Evolutionary conservation across 2,113 vertebrate species (phyloP), one percentile per base, ranked within the genome.

Genomic region (Globicephala melas): DNA sequence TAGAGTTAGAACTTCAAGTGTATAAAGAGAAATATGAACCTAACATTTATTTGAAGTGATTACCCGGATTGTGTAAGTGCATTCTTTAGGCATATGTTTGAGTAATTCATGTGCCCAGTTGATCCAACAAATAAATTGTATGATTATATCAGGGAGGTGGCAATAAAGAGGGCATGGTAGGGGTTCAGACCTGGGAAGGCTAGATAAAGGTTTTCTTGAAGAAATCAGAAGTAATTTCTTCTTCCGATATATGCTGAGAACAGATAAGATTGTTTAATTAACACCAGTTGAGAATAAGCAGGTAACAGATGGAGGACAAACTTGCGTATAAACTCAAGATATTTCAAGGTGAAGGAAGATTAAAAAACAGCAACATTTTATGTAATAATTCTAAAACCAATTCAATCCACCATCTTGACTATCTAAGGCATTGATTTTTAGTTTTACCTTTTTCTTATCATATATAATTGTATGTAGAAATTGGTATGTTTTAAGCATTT

Each of bases 231-330:
- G 31, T 88, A 41, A n/a, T 88, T 92, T 70, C n/a, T 82, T 91
- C 63, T 89, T 95, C 55, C 68, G 28, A 55, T 81, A n/a, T 5
- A n/a, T 18, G 8, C 76, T 85, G 44, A 87, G 38, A 93, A 89
- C 28, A 91, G 60, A 93, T 80, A 95, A 93, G 77, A 6, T 81
- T 93, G 50, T 68, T 85, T 94, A 95, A 96, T 92, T 97, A 97
- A 95, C 38, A 90, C 68, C 15, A 81, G 44, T 80, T 87, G 87
- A 97, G 67, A 86, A 91, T 63, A 97, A 53, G 10, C 26, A 47
- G 70, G 18, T 84, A 90, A 91, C 71, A 89, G 94, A 95, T 93
- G 63, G 85, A 38, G 47, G 33, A 60, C 73, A 95, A 83, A 73
- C 41, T 92, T 83, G 20, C 62, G 8, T 58, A 25, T 74, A 94